Percentiles rank a stretch among this genome's conserved stretches.
Evolutionary conservation across 2,797 vertebrate species (phyloP).

Genomic region (Aulostomus chinensis): DNA sequence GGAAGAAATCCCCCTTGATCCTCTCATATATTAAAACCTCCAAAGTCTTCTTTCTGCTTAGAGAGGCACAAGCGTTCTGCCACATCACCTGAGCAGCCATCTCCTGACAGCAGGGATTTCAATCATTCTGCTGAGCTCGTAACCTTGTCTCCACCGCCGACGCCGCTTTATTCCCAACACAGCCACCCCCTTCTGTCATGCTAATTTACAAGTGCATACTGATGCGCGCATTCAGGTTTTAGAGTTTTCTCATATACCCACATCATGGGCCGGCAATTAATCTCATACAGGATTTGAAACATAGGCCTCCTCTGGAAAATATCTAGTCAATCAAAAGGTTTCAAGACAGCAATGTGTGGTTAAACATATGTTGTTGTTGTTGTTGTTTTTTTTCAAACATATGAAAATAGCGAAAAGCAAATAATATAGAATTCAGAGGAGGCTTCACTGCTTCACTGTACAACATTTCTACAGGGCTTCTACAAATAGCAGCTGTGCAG

Average conservation of each 20-base stretch:
- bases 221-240: slow-evolving; percentile 29
- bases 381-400: slow-evolving; percentile 11
- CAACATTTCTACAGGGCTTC: slow-evolving; percentile 42
- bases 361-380: slow-evolving; percentile 11
- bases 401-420: slow-evolving; percentile 37
- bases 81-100: slow-evolving; percentile 60
- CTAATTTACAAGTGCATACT: slow-evolving; percentile 46
- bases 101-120: slow-evolving; percentile 68
- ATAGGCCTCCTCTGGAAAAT: slow-evolving; percentile 24
- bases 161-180: slow-evolving; percentile 18
- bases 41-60: slow-evolving; percentile 52
- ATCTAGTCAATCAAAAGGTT: slow-evolving; percentile 30
- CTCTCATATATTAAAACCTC: slow-evolving; percentile 42
- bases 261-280: slow-evolving; percentile 46
- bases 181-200: slow-evolving; percentile 32
- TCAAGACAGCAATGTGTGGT: slow-evolving; percentile 15
- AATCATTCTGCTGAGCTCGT: slow-evolving; percentile 66
- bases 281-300: slow-evolving; percentile 37
- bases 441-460: slow-evolving; percentile 39
- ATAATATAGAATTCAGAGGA: slow-evolving; percentile 9
- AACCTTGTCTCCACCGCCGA: slow-evolving; percentile 17
- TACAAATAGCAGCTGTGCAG: slow-evolving; percentile 43
- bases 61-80: slow-evolving; percentile 25
- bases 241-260: slow-evolving; percentile 28
- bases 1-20: slow-evolving; percentile 51